Evolutionary conservation across 2,797 vertebrate genomes (phyloP).

Genomic region (Acanthis flammea): DNA sequence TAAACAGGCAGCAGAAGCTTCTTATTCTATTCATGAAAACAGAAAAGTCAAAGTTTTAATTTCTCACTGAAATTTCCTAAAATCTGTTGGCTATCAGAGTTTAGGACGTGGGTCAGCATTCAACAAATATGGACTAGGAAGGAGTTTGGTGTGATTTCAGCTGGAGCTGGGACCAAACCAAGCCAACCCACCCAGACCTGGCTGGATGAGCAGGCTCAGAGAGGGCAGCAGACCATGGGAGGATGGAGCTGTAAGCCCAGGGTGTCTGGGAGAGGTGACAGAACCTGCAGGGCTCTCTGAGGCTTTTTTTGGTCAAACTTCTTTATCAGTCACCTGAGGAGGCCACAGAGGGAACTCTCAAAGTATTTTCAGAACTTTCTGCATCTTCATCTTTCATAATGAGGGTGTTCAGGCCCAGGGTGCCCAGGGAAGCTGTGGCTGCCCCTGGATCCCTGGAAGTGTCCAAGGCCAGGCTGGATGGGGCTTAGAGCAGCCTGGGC

Average conservation of each 20-base stretch:
- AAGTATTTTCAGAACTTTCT: fast-evolving
- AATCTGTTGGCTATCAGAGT: not conserved
- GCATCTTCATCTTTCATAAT: fast-evolving
- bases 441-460: not conserved
- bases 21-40: not conserved
- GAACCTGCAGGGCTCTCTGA: not conserved
- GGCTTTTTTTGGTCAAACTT: not conserved
- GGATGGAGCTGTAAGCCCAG: not conserved
- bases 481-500: not conserved
- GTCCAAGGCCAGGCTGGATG: fast-evolving
- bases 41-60: not conserved
- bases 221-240: not conserved
- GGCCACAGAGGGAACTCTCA: not conserved
- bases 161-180: not conserved
- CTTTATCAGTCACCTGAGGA: not conserved
- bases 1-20: not conserved
- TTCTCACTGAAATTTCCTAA: not conserved
- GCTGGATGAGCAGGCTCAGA: not conserved
- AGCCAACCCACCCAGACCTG: not conserved
- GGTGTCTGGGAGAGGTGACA: not conserved
- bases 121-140: not conserved
- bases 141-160: not conserved
- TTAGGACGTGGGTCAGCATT: fast-evolving
- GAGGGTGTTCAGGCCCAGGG: fast-evolving
- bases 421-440: not conserved